phyloP scores from a whole-genome alignment of 1,140 invertebrate genomes.

The Hermatobates lingyangjiaoensis region DNA sequence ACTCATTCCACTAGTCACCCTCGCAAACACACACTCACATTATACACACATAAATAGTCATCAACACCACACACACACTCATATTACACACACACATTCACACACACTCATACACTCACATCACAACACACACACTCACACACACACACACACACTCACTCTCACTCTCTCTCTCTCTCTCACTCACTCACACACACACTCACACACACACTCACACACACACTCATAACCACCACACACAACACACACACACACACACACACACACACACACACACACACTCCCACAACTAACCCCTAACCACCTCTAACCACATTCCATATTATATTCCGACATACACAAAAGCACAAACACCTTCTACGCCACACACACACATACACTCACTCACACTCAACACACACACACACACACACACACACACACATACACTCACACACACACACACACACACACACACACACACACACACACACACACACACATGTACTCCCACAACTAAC shows the following conservation, averaged over 20 bases:
- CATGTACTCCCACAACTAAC: not conserved
- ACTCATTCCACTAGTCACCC: not conserved
- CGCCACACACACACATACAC: no score
- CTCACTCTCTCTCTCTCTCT: not conserved
- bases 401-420: no score
- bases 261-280: not conserved
- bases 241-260: slow-evolving; percentile 1
- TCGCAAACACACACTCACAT: not conserved
- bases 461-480: not conserved
- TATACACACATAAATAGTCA: not conserved
- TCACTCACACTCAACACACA: no score
- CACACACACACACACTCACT: not conserved
- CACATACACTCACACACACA: no score
- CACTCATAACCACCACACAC: not conserved
- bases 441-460: slow-evolving; percentile 1
- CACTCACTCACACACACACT: not conserved
- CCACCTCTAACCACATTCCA: not conserved
- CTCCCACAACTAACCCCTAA: not conserved
- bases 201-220: not conserved
- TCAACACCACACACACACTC: not conserved
- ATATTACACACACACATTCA: not conserved
- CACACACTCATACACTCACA: not conserved
- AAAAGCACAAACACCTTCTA: no score
- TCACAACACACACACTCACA: not conserved
- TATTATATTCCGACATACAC: no score